phyloP scores from a whole-genome alignment of 2,797 vertebrate genomes.

The Notolabrus celidotus region DNA sequence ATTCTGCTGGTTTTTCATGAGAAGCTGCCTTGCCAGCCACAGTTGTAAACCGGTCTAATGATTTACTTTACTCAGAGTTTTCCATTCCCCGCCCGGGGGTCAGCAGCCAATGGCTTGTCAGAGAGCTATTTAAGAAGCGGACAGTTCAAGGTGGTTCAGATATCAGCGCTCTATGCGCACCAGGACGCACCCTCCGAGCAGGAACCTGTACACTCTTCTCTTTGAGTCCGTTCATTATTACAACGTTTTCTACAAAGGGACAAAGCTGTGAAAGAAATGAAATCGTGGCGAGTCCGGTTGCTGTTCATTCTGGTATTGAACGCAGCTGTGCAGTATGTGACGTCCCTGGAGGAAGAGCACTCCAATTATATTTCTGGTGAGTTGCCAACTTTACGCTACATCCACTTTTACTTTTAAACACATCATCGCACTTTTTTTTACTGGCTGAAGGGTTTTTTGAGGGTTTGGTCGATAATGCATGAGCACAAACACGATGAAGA shows the following conservation, averaged over 20 bases:
- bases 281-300: slow-evolving; percentile 57
- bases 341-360: slow-evolving; percentile 76
- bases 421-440: background rate
- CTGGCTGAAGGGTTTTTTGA: background rate
- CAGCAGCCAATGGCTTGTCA: slow-evolving; percentile 74
- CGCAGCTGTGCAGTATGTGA: slow-evolving; percentile 70
- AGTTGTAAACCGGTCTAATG: slow-evolving; percentile 57
- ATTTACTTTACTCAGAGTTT: slow-evolving; percentile 61
- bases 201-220: background rate
- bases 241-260: slow-evolving; percentile 29
- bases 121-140: slow-evolving; percentile 82
- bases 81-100: slow-evolving; percentile 71
- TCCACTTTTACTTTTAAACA: background rate
- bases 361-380: slow-evolving; percentile 80
- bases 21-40: background rate
- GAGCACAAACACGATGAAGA: background rate
- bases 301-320: slow-evolving; percentile 75
- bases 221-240: background rate
- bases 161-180: slow-evolving; percentile 58
- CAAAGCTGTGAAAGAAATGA: slow-evolving; percentile 76
- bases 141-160: slow-evolving; percentile 75
- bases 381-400: slow-evolving; percentile 48
- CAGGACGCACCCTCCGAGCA: slow-evolving; percentile 42
- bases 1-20: background rate
- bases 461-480: rapidly evolving